Base-by-base conservation (phyloP, 2,888 invertebrate genomes). In the Panopea generosa region DNA sequence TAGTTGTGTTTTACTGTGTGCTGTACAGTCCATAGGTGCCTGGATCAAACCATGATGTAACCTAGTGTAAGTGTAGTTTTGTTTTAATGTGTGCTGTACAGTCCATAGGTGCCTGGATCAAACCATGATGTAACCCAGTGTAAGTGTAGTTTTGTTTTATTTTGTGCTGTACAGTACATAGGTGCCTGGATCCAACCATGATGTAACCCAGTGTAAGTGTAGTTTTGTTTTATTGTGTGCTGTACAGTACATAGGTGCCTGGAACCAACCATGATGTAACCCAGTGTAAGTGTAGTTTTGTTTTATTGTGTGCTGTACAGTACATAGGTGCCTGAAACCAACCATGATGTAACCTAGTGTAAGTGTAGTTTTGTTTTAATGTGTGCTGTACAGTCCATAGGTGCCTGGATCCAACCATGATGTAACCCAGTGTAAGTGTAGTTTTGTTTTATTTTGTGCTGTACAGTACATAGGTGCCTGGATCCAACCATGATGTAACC, bases 381-480 rank as follows among this genome's bases (percentile, higher is more conserved):
- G 94, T 99, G 69, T 96, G 97, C 2, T 98, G 99, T 22, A 97
- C 98, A 33, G 96, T 98, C 27, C 96, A 98, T 90, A 94, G 99
- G 81, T 99, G 99, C 92, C 94, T 98, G 55, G 98, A 99, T 89
- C 97, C 99, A 1, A 94, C 92, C 18, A 93, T 98, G 40, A 98
- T 99, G 97, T 99, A 99, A 91, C 97, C 97, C 0, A 98, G 96
- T 99, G 0, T 97, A 98, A 92, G 97, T 97, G 80, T 93, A 99
- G 52, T 93, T 99, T 90, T 99, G 99, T 93, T 99, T 99, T 93
- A 98, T 99, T 63, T 94, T 99, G 67, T 96, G 97, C 4, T 99
- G 99, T 26, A 97, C 98, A 0, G 96, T 98, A 29, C 96, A 98
- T 90, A 94, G 99, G 82, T 99, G 99, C 92, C 94, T 98, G 55